Base-by-base conservation (phyloP, 1,140 invertebrate genomes). In the Drosophila lowei region DNA sequence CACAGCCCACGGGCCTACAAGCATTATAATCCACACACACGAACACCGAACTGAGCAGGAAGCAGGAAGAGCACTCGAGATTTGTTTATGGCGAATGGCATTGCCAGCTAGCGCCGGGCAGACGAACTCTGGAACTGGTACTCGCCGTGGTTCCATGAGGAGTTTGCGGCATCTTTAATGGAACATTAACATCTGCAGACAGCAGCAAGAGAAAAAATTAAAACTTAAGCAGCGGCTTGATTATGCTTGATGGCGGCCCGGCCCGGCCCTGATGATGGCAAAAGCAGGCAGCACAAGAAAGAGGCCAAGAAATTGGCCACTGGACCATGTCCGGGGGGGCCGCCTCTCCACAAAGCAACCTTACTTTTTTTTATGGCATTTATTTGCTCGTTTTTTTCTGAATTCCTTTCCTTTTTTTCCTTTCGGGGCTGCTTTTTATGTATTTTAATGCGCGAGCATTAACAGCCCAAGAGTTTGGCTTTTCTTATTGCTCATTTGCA, bases 401-500 rank as follows among this genome's bases (percentile, higher is more conserved):
- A 11, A 28, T 62, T 71, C 48, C 50, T 46, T 61, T 70, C 70
- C 34, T 55, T 77, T 67, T 66, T 64, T 59, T 60, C 72, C 67
- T 77, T 73, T 85, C 47, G 59, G 79, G 34, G 47, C 34, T 38
- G 34, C 34, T 41, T 65, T 71, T 79, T 68, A 13, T 38, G 34
- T 66, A 74, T 85, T 85, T 85, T 73, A 85, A 85, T 85, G 77
- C 73, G 54, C 73, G 46, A 70, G 60, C 81, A 85, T 86, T 85
- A 85, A 86, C 77, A 86, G 81, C 81, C 73, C 66, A 63, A 80
- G 60, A 86, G 81, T 73, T 86, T 81, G 79, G 73, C 77, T 76
- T 86, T 86, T 80, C 80, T 86, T 81, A 81, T 74, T 77, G 68
- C 77, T 85, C 77, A 86, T 85, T 85, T 85, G 61, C 73, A 79